Evolutionary conservation across 2,888 invertebrate species (phyloP).

Genomic region (Charanyca ferruginea): DNA sequence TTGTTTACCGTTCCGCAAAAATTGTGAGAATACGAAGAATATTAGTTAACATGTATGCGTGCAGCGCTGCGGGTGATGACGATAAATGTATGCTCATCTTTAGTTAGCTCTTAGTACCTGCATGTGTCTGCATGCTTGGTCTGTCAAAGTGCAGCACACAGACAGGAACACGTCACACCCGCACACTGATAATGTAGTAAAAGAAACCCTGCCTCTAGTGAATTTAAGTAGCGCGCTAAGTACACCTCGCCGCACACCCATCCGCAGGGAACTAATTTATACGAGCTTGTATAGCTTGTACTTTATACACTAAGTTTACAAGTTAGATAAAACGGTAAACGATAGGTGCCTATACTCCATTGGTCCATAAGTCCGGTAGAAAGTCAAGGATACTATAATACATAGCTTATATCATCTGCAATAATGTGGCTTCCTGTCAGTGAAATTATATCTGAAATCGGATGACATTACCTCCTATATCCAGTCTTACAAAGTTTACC

Average conservation of each 20-base stretch:
- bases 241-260: not conserved
- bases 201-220: conserved; percentile 15
- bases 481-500: no score
- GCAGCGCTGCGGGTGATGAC: not conserved
- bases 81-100: conserved; percentile 2
- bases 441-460: no score
- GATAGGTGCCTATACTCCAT: no score
- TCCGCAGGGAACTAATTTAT: not conserved
- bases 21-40: conserved; percentile 2
- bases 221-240: not conserved
- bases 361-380: no score
- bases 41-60: conserved; percentile 1
- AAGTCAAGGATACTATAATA: no score
- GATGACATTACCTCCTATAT: no score
- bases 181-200: conserved; percentile 12
- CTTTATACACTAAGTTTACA: not conserved
- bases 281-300: conserved; percentile 8
- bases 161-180: not conserved
- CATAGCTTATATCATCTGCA: no score
- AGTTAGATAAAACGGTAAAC: not conserved
- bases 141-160: conserved; percentile 53
- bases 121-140: conserved; percentile 30
- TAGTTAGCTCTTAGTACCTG: not conserved
- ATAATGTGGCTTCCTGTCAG: no score
- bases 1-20: no score